Percentiles rank a stretch among this genome's conserved stretches.
Evolutionary conservation across 1,140 invertebrate genomes (phyloP).

Genomic region (Probaryconus sp.): DNA sequence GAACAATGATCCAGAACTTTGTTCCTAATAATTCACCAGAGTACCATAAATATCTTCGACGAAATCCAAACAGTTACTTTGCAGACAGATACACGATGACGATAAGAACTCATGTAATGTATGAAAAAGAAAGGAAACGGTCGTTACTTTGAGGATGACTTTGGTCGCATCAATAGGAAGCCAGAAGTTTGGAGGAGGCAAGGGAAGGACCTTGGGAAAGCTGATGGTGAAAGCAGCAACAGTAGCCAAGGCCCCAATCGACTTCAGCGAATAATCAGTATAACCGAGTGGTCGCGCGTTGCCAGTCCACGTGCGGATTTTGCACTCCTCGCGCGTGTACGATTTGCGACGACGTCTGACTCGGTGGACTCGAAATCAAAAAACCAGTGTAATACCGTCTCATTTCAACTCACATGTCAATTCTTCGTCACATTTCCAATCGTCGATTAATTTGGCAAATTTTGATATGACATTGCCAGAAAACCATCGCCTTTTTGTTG

Average conservation of each 20-base stretch:
- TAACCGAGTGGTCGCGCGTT: slow-evolving; percentile 39
- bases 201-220: slow-evolving; percentile 69
- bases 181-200: slow-evolving; percentile 46
- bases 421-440: no score
- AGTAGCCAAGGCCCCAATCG: slow-evolving; percentile 62
- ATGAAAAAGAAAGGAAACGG: slow-evolving; percentile 55
- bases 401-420: no score
- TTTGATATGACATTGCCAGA: neutral
- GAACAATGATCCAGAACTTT: neutral
- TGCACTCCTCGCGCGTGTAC: slow-evolving; percentile 22
- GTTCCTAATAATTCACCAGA: slow-evolving; percentile 9
- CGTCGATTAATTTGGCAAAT: no score
- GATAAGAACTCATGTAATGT: slow-evolving; percentile 37
- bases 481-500: neutral
- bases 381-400: neutral
- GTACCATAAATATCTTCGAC: no score
- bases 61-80: slow-evolving; percentile 4
- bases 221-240: slow-evolving; percentile 72
- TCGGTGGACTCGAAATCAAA: neutral
- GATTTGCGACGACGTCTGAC: slow-evolving; percentile 26
- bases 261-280: slow-evolving; percentile 58
- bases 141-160: slow-evolving; percentile 52
- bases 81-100: slow-evolving; percentile 35
- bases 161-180: slow-evolving; percentile 43
- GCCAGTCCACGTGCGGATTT: slow-evolving; percentile 64